Evolutionary conservation across 1,140 invertebrate species (phyloP), one percentile per base, ranked within the genome.

Genomic region (Philaenus spumarius): DNA sequence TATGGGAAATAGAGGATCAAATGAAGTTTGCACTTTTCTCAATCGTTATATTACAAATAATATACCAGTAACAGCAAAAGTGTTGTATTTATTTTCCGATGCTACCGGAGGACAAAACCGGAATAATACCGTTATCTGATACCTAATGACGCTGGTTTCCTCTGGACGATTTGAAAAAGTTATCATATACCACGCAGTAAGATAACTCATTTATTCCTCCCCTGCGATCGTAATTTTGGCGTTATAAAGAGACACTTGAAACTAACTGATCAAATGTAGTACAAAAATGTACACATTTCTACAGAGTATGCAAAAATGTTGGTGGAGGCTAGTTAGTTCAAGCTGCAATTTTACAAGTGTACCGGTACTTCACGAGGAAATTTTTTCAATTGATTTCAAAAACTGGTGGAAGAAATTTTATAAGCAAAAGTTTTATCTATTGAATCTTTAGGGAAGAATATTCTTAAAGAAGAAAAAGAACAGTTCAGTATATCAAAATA

Each of bases 171-270:
- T 66, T 55, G 45, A 64, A 30, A 66, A 51, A 50, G 58, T 68
- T 35, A 26, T 34, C 20, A 56, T 65, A n/a, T 45, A 37, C 15
- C 66, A 65, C 51, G 63, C 67, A 14, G 30, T 62, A 20, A n/a
- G 60, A 30, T 67, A 65, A 34, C n/a, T n/a, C 65, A 69, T 39
- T 58, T 57, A 23, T 69, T 62, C 52, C 55, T 69, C 2, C 64
- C 67, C 4, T 67, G 66, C 40, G 67, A 69, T 53, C 40, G 66
- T 45, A 62, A 63, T 58, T 69, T 69, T 55, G 60, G 58, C 14
- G 43, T 64, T 15, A 58, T 69, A 17, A 65, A 66, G 35, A 62
- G 54, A 52, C 39, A 19, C 22, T 42, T 24, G 14, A 58, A 48
- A 42, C 20, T 15, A 24, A 14, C 23, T 48, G 46, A 58, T 23